These are phyloP conservation scores for Maconellicoccus hirsutus DNA, from an alignment of 1,140 invertebrate genomes.

Conservation along the genomic window DNA sequence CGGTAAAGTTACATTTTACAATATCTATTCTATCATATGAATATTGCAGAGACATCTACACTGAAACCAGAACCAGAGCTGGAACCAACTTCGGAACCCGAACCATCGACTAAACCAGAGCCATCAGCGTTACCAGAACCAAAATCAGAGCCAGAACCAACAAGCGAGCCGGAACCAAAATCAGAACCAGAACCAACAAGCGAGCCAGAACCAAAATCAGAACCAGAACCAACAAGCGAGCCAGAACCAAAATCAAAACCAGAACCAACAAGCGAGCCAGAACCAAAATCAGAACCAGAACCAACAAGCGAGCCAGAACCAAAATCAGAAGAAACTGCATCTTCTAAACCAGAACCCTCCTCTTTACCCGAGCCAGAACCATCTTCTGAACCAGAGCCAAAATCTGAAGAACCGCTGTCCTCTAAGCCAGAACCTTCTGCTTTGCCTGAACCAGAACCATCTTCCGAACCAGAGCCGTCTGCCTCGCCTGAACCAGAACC, in stretches of 20 bases:
- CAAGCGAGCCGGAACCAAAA: too few relatives aligned
- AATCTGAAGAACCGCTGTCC: slow-evolving; percentile 30
- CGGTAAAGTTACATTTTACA: too few relatives aligned
- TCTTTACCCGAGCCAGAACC: slow-evolving; percentile 25
- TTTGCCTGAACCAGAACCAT: slow-evolving; percentile 28
- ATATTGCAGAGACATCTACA: background rate
- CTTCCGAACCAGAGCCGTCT: slow-evolving; percentile 27
- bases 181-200: slow-evolving; percentile 30
- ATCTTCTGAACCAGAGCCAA: slow-evolving; percentile 25
- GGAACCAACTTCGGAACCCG: slow-evolving; percentile 35
- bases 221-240: slow-evolving; percentile 33
- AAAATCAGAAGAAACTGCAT: slow-evolving; percentile 32
- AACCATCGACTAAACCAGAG: slow-evolving; percentile 31
- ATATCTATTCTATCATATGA: too few relatives aligned
- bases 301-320: slow-evolving; percentile 35
- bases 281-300: slow-evolving; percentile 29
- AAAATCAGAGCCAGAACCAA: slow-evolving; percentile 32
- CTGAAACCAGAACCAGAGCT: slow-evolving; percentile 35
- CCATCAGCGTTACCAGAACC: slow-evolving; percentile 33
- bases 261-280: slow-evolving; percentile 20
- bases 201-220: slow-evolving; percentile 34
- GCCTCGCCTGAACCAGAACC: slow-evolving; percentile 32
- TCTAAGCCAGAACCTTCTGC: slow-evolving; percentile 32
- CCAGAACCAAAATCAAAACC: slow-evolving; percentile 26
- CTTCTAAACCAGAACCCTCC: slow-evolving; percentile 27